A percentile compares a stretch with the other conserved stretches of the same genome.
These are phyloP conservation scores for Nyctibius grandis DNA, from an alignment of 2,797 vertebrate genomes.

Conservation along the genomic window DNA sequence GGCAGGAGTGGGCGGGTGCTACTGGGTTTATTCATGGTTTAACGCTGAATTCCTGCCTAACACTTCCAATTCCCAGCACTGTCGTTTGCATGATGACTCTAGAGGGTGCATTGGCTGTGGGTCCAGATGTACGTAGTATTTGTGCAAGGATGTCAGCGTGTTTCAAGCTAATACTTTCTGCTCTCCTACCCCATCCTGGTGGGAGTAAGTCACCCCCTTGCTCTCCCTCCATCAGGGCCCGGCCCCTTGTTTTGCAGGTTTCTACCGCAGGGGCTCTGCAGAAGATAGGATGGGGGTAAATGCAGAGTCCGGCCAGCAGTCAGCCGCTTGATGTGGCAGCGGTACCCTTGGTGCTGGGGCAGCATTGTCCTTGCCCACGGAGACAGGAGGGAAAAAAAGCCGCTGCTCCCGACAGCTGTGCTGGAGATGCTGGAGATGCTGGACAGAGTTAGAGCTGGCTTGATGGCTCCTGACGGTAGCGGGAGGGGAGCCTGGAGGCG, in stretches of 20 bases:
- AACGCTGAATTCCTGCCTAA: not conserved
- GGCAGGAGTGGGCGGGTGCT: not conserved
- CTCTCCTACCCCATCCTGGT: not conserved
- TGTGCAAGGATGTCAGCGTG: not conserved
- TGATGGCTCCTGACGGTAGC: constrained; percentile 33
- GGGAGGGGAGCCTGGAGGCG: constrained; percentile 8
- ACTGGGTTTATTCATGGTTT: not conserved
- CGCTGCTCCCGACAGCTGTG: not conserved
- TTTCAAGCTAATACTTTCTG: not conserved
- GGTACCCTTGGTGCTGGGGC: constrained; percentile 32
- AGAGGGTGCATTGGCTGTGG: accelerated
- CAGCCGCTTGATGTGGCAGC: not conserved
- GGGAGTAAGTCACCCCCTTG: not conserved
- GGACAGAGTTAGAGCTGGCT: constrained; percentile 28
- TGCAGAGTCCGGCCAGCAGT: not conserved
- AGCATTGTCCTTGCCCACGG: constrained; percentile 52
- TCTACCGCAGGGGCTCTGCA: not conserved
- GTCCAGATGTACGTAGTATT: not conserved
- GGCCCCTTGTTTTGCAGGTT: not conserved
- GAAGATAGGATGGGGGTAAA: not conserved
- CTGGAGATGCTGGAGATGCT: constrained; percentile 50
- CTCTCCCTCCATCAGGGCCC: not conserved
- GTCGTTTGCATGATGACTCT: not conserved
- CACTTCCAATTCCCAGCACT: not conserved
- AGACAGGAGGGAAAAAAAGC: constrained; percentile 37